A percentile compares a stretch with the other conserved stretches of the same genome.
phyloP scores from a whole-genome alignment of 2,797 vertebrate species.

The Coluber constrictor region DNA sequence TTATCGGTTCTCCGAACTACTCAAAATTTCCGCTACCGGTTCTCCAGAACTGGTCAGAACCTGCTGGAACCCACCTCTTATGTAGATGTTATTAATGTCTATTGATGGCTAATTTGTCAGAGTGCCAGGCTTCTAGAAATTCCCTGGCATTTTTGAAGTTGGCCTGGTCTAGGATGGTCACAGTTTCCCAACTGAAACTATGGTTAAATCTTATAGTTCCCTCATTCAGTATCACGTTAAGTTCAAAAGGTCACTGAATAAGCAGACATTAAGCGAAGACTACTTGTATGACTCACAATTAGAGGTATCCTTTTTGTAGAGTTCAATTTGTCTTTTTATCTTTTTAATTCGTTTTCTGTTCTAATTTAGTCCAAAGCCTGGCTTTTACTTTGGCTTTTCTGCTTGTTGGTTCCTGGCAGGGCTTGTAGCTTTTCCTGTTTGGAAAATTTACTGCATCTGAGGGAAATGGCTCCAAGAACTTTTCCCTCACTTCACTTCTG shows the following conservation, averaged over 20 bases:
- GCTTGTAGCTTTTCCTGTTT: not conserved
- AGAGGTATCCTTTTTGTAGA: not conserved
- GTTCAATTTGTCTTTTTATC: not conserved
- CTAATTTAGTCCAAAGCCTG: not conserved
- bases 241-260: not conserved
- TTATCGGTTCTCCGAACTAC: too few relatives aligned
- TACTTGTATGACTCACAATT: not conserved
- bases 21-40: too few relatives aligned
- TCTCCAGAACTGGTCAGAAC: too few relatives aligned
- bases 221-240: not conserved
- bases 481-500: not conserved
- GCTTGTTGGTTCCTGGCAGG: not conserved
- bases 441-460: not conserved
- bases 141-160: too few relatives aligned
- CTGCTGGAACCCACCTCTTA: too few relatives aligned
- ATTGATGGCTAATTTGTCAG: too few relatives aligned
- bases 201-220: not conserved
- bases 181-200: too few relatives aligned
- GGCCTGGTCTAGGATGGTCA: too few relatives aligned
- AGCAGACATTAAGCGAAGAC: not conserved
- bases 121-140: too few relatives aligned
- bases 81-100: too few relatives aligned
- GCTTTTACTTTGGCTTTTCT: not conserved
- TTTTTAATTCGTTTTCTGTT: not conserved
- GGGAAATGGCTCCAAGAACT: not conserved